Percentiles rank a stretch among this genome's conserved stretches.
Conservation (phyloP, 1,140 invertebrate genomes). For the Andricus grossulariae region DNA sequence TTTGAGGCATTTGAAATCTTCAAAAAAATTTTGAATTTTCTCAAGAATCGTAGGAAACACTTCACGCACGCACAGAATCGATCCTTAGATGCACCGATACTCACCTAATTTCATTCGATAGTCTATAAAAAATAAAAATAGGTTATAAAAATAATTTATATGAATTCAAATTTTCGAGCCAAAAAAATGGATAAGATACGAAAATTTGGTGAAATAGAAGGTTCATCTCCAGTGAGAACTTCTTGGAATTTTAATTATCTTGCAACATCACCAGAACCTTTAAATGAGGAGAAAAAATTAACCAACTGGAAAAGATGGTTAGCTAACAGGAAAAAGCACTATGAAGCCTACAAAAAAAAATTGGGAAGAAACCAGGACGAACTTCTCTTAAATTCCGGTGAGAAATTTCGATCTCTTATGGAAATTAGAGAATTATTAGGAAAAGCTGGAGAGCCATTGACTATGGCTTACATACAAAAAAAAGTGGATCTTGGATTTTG, state of each 20-base stretch:
- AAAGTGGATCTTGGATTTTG: conserved; percentile 61
- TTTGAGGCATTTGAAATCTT: no score
- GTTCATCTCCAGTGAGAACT: background rate
- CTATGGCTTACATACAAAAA: conserved; percentile 52
- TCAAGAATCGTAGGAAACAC: no score
- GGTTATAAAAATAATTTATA: no score
- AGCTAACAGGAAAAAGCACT: conserved; percentile 39
- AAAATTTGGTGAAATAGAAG: conserved; percentile 51
- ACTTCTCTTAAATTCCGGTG: conserved; percentile 64
- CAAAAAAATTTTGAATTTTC: no score
- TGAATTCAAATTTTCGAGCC: background rate
- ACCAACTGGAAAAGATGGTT: conserved; percentile 64
- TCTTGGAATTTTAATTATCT: background rate
- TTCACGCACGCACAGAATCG: no score
- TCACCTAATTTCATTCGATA: no score
- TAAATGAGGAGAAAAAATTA: conserved; percentile 57
- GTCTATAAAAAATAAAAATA: no score
- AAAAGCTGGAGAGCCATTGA: conserved; percentile 56
- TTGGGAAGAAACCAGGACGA: conserved; percentile 60
- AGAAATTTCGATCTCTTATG: conserved; percentile 52
- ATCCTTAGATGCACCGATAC: no score
- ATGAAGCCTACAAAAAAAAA: conserved; percentile 32
- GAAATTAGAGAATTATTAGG: conserved; percentile 61
- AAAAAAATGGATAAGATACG: conserved; percentile 54
- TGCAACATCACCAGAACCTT: background rate